Evolutionary conservation across 2,113 vertebrate species (phyloP).

Genomic region (Caranx melampygus): DNA sequence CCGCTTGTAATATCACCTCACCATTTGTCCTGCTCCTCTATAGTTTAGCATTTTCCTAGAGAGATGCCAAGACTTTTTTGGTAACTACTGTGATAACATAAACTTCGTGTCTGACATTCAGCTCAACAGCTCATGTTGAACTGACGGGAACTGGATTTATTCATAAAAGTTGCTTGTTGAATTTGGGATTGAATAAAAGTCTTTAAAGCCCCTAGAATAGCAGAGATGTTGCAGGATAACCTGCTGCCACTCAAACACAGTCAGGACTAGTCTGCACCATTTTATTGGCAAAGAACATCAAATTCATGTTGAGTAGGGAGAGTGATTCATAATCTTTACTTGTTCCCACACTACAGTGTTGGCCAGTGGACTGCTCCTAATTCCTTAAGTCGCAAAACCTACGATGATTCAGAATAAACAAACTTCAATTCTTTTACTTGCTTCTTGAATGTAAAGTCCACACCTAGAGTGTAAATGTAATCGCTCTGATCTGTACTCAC

Average conservation of each 20-base stretch:
- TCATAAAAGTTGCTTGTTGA: slow-evolving; percentile 14
- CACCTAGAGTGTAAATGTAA: slow-evolving; percentile 5
- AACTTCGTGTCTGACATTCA: slow-evolving; percentile 12
- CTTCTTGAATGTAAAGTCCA: slow-evolving; percentile 65
- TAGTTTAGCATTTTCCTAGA: slow-evolving; percentile 17
- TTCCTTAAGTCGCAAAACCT: not conserved
- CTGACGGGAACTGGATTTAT: slow-evolving; percentile 8
- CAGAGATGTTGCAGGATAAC: not conserved
- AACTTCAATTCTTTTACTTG: slow-evolving; percentile 23
- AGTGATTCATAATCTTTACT: slow-evolving; percentile 1
- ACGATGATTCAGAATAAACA: slow-evolving; percentile 18
- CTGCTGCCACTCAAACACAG: slow-evolving; percentile 20
- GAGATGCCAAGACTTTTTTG: slow-evolving; percentile 24
- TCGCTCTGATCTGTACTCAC: slow-evolving; percentile 16
- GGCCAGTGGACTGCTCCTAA: not conserved
- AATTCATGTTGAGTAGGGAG: not conserved
- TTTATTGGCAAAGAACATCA: not conserved
- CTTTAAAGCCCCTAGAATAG: slow-evolving; percentile 21
- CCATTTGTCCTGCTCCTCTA: slow-evolving; percentile 37
- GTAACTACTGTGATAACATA: slow-evolving; percentile 20
- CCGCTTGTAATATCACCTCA: slow-evolving; percentile 40
- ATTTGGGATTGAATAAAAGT: slow-evolving; percentile 16
- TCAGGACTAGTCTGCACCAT: slow-evolving; percentile 9
- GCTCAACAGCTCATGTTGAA: slow-evolving; percentile 2
- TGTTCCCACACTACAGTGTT: not conserved